phyloP scores from a whole-genome alignment of 2,797 vertebrate species.

The Hapalemur alaotrensis region DNA sequence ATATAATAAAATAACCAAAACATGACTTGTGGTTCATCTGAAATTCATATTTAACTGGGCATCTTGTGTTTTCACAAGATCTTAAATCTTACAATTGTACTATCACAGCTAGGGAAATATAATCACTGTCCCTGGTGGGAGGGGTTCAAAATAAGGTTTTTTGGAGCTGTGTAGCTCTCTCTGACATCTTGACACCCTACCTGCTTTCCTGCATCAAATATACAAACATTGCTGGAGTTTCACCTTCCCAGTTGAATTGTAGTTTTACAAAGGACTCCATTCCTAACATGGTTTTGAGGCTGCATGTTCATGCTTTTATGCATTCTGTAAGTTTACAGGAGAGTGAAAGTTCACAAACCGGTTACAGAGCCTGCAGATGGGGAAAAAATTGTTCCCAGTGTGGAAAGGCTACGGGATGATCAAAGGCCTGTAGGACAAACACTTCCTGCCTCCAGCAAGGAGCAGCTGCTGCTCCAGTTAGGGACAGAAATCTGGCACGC shows the following conservation, averaged over 20 bases:
- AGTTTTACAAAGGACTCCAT: not conserved
- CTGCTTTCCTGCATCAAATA: not conserved
- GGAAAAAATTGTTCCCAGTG: not conserved
- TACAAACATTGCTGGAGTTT: not conserved
- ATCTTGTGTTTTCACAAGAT: not conserved
- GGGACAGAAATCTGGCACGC: not conserved
- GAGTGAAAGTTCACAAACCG: constrained; percentile 15
- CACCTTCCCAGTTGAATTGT: not conserved
- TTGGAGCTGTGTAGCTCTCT: not conserved
- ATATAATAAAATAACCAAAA: not conserved
- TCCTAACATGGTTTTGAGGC: not conserved
- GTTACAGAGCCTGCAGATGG: not conserved
- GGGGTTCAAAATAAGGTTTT: not conserved
- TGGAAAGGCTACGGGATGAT: not conserved
- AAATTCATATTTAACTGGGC: not conserved
- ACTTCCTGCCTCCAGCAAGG: constrained; percentile 49
- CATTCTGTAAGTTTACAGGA: not conserved
- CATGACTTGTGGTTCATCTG: not conserved
- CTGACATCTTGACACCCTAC: not conserved
- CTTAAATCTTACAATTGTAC: not conserved
- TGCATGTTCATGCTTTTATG: not conserved
- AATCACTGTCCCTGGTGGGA: not conserved
- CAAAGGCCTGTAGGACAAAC: constrained; percentile 24
- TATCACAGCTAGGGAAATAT: not conserved
- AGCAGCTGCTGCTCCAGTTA: not conserved